Evolutionary conservation across 2,797 vertebrate genomes (phyloP), one percentile per base, ranked within the genome.

Genomic region (Acipenser ruthenus): DNA sequence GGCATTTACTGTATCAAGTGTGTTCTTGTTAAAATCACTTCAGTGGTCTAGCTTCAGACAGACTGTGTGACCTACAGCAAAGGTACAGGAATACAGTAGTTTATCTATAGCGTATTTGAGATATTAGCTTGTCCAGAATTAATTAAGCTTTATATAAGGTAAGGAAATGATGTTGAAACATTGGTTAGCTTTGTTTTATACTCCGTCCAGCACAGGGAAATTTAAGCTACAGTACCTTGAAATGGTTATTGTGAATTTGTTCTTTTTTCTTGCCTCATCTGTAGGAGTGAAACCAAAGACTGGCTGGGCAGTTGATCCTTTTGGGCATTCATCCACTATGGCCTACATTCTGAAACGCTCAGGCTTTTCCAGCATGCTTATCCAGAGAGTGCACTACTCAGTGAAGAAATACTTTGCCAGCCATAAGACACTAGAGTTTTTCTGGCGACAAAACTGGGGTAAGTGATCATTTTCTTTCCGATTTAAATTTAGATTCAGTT

Each of bases 391-490:
- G 62, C 95, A 97, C 82, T 97, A 97, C 71, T 79, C 93, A 0
- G 0, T 97, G 71, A 97, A 97, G 84, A 97, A 96, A 68, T 77
- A 97, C 70, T 92, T 95, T 63, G 10, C 95, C 48, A 11, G 10
- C 3, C 83, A 93, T 68, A 92, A 86, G 76, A 91, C 82, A 0
- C 78, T 97, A 9, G 94, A 97, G 81, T 97, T 97, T 79, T 91
- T 85, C 73, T 97, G 95, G 95, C 91, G 94, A 74, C 95, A 97
- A 80, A 95, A 82, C 75, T 96, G 95, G 95, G 95, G 95, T 97
- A 85, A 72, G 85, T 78, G 23, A 50, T 51, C 6, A 66, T 74
- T 72, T 52, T 1, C 67, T 51, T 53, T 18, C 61, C 11, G 18
- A 18, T 18, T 18, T 18, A 18, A 37, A 37, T 37, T 37, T 37